These are phyloP conservation scores for Atta colombica DNA, from an alignment of 1,140 invertebrate species.

Conservation along the genomic window DNA sequence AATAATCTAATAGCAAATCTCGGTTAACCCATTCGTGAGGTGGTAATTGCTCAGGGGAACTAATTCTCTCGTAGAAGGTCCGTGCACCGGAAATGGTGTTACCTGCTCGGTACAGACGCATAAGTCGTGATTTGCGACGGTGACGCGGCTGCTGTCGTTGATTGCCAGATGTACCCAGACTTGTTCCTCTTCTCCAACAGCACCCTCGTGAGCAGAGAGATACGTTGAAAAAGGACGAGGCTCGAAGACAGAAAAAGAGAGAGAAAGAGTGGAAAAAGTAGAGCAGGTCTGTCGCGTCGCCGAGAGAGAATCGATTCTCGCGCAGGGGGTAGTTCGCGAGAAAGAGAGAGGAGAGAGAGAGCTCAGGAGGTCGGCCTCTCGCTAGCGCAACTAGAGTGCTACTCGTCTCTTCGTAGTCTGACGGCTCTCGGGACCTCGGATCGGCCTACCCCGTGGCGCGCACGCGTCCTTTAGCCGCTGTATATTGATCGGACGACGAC, in stretches of 20 bases:
- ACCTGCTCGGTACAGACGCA: slow-evolving; percentile 87
- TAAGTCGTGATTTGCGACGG: slow-evolving; percentile 85
- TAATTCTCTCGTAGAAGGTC: slow-evolving; percentile 1
- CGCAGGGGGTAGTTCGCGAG: slow-evolving; percentile 33
- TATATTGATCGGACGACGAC: slow-evolving; percentile 81
- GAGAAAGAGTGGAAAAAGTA: slow-evolving; percentile 43
- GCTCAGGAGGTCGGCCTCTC: slow-evolving; percentile 51
- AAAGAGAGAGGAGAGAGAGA: not conserved
- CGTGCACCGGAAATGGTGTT: slow-evolving; percentile 71
- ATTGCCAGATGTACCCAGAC: slow-evolving; percentile 22
- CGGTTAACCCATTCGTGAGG: not conserved
- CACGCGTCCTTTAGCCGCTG: slow-evolving; percentile 55
- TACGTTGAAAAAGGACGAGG: slow-evolving; percentile 38
- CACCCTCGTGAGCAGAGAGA: slow-evolving; percentile 78
- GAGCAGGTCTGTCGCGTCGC: slow-evolving; percentile 53
- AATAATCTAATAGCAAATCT: slow-evolving; percentile 33
- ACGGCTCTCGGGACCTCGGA: slow-evolving; percentile 64
- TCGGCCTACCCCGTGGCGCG: slow-evolving; percentile 65
- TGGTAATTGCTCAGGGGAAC: not conserved
- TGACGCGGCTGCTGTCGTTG: slow-evolving; percentile 67
- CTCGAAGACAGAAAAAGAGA: slow-evolving; percentile 30
- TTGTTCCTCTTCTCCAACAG: slow-evolving; percentile 73
- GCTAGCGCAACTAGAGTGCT: slow-evolving; percentile 65
- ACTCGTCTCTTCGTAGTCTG: slow-evolving; percentile 63
- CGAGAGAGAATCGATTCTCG: slow-evolving; percentile 48